These are phyloP conservation scores for Netelia melanura DNA, from an alignment of 2,888 invertebrate species.

Conservation along the genomic window DNA sequence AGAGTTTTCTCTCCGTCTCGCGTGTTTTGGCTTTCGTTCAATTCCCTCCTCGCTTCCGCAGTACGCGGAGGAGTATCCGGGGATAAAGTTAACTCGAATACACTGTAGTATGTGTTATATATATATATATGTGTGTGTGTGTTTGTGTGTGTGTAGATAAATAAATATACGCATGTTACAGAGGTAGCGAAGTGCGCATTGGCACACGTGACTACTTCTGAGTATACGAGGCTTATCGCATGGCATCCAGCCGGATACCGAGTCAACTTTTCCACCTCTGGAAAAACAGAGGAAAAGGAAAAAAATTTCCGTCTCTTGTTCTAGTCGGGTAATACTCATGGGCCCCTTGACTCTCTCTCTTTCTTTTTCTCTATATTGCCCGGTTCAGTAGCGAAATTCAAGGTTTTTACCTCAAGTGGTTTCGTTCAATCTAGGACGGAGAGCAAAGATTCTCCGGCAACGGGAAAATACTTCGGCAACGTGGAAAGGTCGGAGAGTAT, in stretches of 20 bases:
- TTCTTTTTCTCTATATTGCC: neutral
- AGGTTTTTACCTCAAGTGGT: slow-evolving; percentile 21
- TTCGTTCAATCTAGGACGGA: slow-evolving; percentile 6
- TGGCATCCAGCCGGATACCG: slow-evolving; percentile 42
- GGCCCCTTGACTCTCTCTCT: slow-evolving; percentile 3
- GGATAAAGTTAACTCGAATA: slow-evolving; percentile 45
- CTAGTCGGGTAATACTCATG: slow-evolving; percentile 24
- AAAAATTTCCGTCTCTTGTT: slow-evolving; percentile 13
- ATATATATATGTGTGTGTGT: neutral
- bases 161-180: neutral
- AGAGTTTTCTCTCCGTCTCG: slow-evolving; percentile 31
- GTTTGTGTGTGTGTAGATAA: slow-evolving; percentile 1
- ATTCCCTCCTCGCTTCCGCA: slow-evolving; percentile 48
- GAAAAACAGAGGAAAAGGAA: slow-evolving; percentile 14
- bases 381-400: slow-evolving; percentile 4
- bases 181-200: slow-evolving; percentile 15
- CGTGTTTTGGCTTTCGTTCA: slow-evolving; percentile 66
- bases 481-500: neutral
- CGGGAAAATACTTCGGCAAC: neutral
- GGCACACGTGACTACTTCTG: slow-evolving; percentile 48
- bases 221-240: slow-evolving; percentile 36
- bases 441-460: neutral
- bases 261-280: slow-evolving; percentile 51
- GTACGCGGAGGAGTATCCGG: slow-evolving; percentile 43
- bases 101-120: neutral